Evolutionary conservation across 2,113 vertebrate species (phyloP).

Genomic region (Octodon degus): DNA sequence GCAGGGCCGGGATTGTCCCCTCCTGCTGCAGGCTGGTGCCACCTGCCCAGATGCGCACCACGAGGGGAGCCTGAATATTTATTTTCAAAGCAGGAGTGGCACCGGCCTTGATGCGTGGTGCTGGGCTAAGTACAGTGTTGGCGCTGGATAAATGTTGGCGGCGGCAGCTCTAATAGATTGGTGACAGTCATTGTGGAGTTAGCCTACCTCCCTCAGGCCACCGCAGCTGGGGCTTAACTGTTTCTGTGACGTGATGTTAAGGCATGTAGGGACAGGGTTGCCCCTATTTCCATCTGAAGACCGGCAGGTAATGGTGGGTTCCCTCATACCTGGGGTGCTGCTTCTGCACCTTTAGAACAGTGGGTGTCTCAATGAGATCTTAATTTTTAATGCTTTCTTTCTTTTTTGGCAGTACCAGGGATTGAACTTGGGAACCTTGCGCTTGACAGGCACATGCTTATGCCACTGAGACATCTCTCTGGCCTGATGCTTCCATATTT

Average conservation of each 20-base stretch:
- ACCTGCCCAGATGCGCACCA: background rate
- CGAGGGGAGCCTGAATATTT: slow-evolving; percentile 39
- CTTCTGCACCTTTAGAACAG: background rate
- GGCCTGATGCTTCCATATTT: no score
- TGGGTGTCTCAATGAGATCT: slow-evolving; percentile 9
- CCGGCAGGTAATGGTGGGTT: background rate
- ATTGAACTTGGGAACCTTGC: no score
- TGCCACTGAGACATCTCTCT: no score
- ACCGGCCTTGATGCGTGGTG: background rate
- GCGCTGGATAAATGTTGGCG: background rate
- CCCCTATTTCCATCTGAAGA: background rate
- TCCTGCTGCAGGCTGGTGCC: background rate
- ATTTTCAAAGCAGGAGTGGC: slow-evolving; percentile 50
- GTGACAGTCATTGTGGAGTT: no score
- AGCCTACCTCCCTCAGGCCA: no score
- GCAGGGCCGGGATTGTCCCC: background rate
- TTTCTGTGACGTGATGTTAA: background rate
- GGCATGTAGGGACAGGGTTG: background rate
- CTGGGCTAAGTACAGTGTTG: background rate
- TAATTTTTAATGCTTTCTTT: background rate
- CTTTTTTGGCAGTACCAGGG: no score
- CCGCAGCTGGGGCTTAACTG: background rate
- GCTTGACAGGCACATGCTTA: no score
- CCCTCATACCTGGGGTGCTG: background rate
- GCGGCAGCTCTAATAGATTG: no score